A percentile compares a stretch with the other conserved stretches of the same genome.
These are phyloP conservation scores for Cremastinae sp. DNA, from an alignment of 2,888 invertebrate genomes.

Conservation along the genomic window DNA sequence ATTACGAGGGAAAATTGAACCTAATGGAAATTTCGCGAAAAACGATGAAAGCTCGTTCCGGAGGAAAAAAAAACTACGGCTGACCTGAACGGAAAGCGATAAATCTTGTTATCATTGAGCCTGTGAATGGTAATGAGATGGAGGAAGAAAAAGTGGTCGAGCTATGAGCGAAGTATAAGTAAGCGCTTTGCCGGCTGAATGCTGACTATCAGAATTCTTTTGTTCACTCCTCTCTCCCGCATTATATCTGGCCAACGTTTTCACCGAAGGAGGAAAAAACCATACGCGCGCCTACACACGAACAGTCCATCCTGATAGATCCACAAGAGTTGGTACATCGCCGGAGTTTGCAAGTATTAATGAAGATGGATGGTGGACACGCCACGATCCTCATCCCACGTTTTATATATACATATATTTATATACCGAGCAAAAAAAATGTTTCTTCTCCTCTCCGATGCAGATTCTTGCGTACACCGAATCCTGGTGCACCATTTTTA, in stretches of 20 bases:
- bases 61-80: not conserved
- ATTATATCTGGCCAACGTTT: conserved; percentile 12
- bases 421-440: conserved; percentile 1
- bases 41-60: no score
- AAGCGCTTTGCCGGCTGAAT: conserved; percentile 25
- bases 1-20: not conserved
- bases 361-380: conserved; percentile 45
- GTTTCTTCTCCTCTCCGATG: not conserved
- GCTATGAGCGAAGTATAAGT: conserved; percentile 18
- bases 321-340: conserved; percentile 5
- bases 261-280: not conserved
- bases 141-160: conserved; percentile 4
- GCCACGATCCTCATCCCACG: conserved; percentile 8
- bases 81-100: conserved; percentile 1
- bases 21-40: not conserved
- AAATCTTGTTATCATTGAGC: conserved; percentile 1
- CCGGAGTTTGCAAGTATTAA: conserved; percentile 50
- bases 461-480: no score
- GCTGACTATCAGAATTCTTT: conserved; percentile 23
- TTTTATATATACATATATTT: no score
- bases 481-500: no score
- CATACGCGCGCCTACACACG: conserved; percentile 4
- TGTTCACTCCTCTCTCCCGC: conserved; percentile 26
- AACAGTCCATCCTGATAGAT: conserved; percentile 10
- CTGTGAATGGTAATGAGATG: not conserved